phyloP scores from a whole-genome alignment of 2,113 vertebrate species.

The Menidia beryllina region DNA sequence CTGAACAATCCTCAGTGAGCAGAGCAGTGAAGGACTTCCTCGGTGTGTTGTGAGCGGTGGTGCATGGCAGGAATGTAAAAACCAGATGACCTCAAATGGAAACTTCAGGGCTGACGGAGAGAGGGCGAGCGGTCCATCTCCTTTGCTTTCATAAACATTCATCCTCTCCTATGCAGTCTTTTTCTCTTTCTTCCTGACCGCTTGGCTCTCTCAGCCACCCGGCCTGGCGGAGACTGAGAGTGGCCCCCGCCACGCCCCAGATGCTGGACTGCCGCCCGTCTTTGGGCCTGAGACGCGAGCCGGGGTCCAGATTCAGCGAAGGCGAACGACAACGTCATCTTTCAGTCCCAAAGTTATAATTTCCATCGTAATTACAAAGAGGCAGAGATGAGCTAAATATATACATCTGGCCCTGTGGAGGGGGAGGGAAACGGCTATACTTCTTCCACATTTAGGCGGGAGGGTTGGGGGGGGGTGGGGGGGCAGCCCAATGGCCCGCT shows the following conservation, averaged over 20 bases:
- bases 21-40: conserved; percentile 58
- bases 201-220: conserved; percentile 24
- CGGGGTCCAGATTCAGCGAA: conserved; percentile 44
- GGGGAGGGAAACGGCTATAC: conserved; percentile 18
- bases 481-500: conserved; percentile 47
- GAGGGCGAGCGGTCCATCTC: conserved; percentile 59
- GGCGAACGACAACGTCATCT: conserved; percentile 73
- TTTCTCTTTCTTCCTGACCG: conserved; percentile 16
- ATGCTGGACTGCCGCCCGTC: conserved; percentile 42
- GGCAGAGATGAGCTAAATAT: conserved; percentile 74
- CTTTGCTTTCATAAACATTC: conserved; percentile 66
- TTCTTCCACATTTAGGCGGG: conserved; percentile 22
- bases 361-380: conserved; percentile 80
- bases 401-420: conserved; percentile 51
- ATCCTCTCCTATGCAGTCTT: conserved; percentile 14
- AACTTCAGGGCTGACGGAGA: conserved; percentile 70
- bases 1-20: conserved; percentile 24
- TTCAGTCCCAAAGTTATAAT: conserved; percentile 72
- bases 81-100: conserved; percentile 82
- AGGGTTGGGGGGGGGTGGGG: conserved; percentile 10
- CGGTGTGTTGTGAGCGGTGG: conserved; percentile 37
- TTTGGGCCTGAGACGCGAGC: conserved; percentile 11
- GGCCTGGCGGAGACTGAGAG: conserved; percentile 45
- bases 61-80: conserved; percentile 78
- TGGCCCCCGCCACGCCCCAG: conserved; percentile 58